phyloP scores from a whole-genome alignment of 2,888 invertebrate genomes.

The Tupiocoris notatus region DNA sequence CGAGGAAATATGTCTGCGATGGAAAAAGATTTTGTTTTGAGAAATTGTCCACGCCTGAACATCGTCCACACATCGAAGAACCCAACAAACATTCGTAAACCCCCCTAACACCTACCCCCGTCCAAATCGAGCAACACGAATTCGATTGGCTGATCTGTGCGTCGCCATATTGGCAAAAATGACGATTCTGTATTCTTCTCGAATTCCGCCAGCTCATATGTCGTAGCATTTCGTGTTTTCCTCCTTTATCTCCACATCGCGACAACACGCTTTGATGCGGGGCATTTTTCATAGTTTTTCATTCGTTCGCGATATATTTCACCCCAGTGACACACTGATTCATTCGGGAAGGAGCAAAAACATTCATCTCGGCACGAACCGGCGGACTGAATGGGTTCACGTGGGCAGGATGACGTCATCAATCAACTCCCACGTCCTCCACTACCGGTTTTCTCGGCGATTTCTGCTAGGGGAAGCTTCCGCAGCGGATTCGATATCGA shows the following conservation, averaged over 20 bases:
- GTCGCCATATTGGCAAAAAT: no score
- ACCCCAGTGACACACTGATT: constrained; percentile 17
- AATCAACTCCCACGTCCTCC: neutral
- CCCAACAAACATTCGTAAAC: no score
- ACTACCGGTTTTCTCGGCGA: neutral
- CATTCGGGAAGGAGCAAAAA: neutral
- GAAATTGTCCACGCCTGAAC: no score
- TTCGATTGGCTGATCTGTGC: no score
- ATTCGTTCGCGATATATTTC: neutral
- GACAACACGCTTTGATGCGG: neutral
- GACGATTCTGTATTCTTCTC: no score
- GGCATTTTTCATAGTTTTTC: neutral
- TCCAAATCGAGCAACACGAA: no score
- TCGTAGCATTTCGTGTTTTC: no score
- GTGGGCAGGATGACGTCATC: neutral
- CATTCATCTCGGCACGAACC: neutral
- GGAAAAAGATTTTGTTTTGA: no score
- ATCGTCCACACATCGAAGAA: no score
- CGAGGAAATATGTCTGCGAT: no score
- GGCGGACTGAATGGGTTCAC: neutral
- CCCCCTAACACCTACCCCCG: no score
- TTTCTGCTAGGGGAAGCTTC: neutral
- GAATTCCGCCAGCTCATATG: no score
- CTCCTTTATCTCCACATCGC: neutral
- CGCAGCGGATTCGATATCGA: neutral